Evolutionary conservation across 2,113 vertebrate species (phyloP), one percentile per base, ranked within the genome.

Genomic region (Lepus europaeus): DNA sequence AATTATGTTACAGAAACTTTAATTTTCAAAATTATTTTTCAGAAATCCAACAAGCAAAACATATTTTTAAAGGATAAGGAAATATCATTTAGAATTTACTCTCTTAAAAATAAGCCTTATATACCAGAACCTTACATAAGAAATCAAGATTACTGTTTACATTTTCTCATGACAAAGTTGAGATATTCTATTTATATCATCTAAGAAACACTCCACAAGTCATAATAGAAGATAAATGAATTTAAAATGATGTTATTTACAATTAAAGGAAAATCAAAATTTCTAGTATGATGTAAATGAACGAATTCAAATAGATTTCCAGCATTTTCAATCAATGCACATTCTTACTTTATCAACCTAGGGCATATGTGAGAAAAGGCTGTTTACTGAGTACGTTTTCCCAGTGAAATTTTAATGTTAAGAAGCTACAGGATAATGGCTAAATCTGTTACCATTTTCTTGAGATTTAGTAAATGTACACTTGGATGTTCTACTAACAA

Each of bases 241-340:
- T 33, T 45, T 80, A 53, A 92, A 81, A 84, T 76, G 3, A 56
- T 87, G 82, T 79, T 51, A 92, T 73, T 1, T 84, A 72, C 1
- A 91, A 63, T 49, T 90, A n/a, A 76, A 89, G 87, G 11, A 56
- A 87, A 76, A 87, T 72, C 81, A 33, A 73, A 87, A 87, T 29
- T 70, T 77, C 68, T 31, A 3, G 16, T 63, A 56, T 94, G 64
- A 92, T 79, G 3, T 87, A 96, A 94, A 39, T 49, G 66, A 77
- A 89, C 33, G 13, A n/a, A 94, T 25, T 69, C n/a, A 79, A 88
- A n/a, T 56, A 66, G 17, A 83, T 83, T 64, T 66, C 19, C 29
- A 69, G 74, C 4, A 70, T 49, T 90, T 93, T 80, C 61, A 77
- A 31, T 61, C 29, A 86, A 33, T 25, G 3, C 23, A 86, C n/a